Conservation (phyloP, 2,113 vertebrate genomes). For the Tetraodon nigroviridis region DNA sequence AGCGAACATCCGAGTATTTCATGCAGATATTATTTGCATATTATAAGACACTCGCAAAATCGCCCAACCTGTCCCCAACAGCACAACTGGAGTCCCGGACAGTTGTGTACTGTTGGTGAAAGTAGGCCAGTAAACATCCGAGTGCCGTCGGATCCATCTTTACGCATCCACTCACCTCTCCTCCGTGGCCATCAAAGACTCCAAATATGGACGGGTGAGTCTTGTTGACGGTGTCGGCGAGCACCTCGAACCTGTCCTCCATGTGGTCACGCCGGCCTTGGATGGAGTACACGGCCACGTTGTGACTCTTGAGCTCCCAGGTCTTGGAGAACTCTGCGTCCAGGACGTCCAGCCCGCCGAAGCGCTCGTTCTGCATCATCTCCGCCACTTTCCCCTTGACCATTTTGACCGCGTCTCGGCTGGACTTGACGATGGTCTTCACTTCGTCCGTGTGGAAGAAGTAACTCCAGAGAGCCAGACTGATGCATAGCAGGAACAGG, state of each 20-base stretch:
- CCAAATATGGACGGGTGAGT: slow-evolving; percentile 95
- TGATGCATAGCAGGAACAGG: slow-evolving; percentile 93
- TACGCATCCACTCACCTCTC: slow-evolving; percentile 82
- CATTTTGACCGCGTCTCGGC: slow-evolving; percentile 96
- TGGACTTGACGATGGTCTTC: slow-evolving; percentile 98
- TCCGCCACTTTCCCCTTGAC: slow-evolving; percentile 97
- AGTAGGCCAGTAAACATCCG: neutral
- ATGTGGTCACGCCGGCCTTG: slow-evolving; percentile 97
- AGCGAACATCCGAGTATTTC: too few relatives aligned
- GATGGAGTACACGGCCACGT: slow-evolving; percentile 95
- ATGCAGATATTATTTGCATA: too few relatives aligned
- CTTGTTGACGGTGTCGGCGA: slow-evolving; percentile 89
- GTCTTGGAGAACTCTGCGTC: slow-evolving; percentile 95
- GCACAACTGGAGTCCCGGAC: too few relatives aligned
- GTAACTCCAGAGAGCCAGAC: slow-evolving; percentile 97
- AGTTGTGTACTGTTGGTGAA: too few relatives aligned
- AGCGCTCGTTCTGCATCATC: slow-evolving; percentile 94
- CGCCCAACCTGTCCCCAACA: too few relatives aligned
- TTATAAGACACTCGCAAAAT: too few relatives aligned
- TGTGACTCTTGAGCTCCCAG: slow-evolving; percentile 94
- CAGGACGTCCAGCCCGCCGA: slow-evolving; percentile 90
- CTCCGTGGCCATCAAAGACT: slow-evolving; percentile 96
- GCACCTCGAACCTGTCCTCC: slow-evolving; percentile 95
- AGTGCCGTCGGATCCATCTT: neutral
- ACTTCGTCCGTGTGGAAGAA: slow-evolving; percentile 99